Evolutionary conservation across 2,888 invertebrate species (phyloP), one percentile per base, ranked within the genome.

Genomic region (Ectropis crepuscularia): DNA sequence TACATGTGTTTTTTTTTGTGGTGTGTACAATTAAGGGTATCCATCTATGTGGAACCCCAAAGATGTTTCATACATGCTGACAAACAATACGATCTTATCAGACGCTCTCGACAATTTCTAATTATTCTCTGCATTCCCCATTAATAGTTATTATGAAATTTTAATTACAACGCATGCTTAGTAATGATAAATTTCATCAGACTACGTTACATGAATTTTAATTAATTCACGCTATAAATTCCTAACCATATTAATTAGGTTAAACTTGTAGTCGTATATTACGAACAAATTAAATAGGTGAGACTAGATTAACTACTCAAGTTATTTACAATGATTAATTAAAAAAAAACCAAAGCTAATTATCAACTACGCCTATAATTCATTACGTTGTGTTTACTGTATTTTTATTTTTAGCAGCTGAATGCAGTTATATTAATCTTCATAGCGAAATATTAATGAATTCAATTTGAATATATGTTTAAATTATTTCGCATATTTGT

Each of bases 141-240:
- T 88, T 86, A 87, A 87, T 87, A 81, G 82, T 74, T 83, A 74
- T 87, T 88, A 88, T 86, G 88, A 88, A 89, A 89, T 82, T 86
- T 83, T 83, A 86, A 87, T 87, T 83, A 83, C 77, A 74, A 78
- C 76, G 71, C 78, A 78, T 80, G 77, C 72, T 74, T 67, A 69
- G 68, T 78, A 76, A 80, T 79, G 76, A 82, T 82, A 80, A 74
- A 79, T 80, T 75, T 77, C 78, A 80, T 71, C 76, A 81, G 57
- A 53, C 41, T 6, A 82, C 79, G 71, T 76, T 74, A 79, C 76
- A 78, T 79, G 79, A 78, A 75, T 81, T 74, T 69, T 78, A 75
- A 78, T 79, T 70, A 72, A 75, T 73, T 78, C 68, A 74, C 67
- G 76, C 73, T 74, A 68, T 72, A 75, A 73, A 71, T 71, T 73